These are phyloP conservation scores for Argyresthia goedartella DNA, from an alignment of 2,888 invertebrate genomes.

Conservation along the genomic window DNA sequence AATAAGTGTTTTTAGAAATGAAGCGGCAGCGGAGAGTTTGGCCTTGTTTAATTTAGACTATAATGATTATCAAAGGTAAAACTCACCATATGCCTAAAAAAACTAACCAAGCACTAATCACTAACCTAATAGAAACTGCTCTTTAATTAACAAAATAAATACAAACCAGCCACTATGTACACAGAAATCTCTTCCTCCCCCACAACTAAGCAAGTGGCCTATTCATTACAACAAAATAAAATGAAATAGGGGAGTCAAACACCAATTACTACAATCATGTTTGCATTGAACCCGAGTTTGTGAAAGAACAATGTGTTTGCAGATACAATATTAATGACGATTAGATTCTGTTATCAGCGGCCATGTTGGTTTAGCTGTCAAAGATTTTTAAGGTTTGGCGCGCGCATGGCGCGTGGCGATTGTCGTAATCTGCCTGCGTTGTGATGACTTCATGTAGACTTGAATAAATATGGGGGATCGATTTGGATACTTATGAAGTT, in stretches of 20 bases:
- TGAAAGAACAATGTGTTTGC: conserved; percentile 50
- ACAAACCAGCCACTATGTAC: conserved; percentile 20
- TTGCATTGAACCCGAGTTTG: conserved; percentile 31
- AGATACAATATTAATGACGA: conserved; percentile 58
- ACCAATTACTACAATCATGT: conserved; percentile 62
- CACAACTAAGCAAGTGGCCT: conserved; percentile 24
- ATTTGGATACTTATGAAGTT: no score
- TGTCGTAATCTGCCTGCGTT: not conserved
- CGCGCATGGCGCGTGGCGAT: conserved; percentile 13
- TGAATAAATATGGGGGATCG: no score
- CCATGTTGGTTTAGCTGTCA: conserved; percentile 65
- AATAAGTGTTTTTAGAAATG: no score
- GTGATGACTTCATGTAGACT: no score
- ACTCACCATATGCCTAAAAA: no score
- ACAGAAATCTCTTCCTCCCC: conserved; percentile 29
- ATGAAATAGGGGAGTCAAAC: conserved; percentile 31
- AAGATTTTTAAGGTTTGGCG: conserved; percentile 36
- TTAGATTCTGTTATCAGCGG: conserved; percentile 53
- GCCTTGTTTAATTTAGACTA: no score
- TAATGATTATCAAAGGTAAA: no score
- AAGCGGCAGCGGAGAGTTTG: no score
- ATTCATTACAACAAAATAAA: conserved; percentile 25
- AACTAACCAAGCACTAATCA: no score
- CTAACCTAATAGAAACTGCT: no score
- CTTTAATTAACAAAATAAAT: conserved; percentile 9